Evolutionary conservation across 2,888 invertebrate genomes (phyloP).

Genomic region (Papilio gigon): DNA sequence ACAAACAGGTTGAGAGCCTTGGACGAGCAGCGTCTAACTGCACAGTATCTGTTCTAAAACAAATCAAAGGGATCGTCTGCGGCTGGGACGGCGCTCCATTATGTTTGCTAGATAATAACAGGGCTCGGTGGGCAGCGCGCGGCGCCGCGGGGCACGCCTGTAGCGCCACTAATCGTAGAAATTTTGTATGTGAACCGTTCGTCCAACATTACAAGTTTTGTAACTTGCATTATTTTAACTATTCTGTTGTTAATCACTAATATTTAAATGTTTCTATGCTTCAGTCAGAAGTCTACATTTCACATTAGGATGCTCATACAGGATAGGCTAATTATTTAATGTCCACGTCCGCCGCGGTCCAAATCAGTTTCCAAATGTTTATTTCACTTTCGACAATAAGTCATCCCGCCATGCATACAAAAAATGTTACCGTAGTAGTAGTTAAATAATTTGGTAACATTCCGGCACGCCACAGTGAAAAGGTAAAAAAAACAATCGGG

Average conservation of each 20-base stretch:
- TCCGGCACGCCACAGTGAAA: neutral
- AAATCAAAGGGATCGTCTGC: constrained; percentile 26
- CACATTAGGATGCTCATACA: too few relatives aligned
- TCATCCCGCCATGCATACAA: neutral
- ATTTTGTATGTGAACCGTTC: constrained; percentile 24
- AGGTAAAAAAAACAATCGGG: neutral
- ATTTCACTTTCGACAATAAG: neutral
- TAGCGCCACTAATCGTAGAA: neutral
- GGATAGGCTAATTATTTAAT: too few relatives aligned
- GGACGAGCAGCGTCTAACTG: neutral
- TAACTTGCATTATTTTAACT: constrained; percentile 2
- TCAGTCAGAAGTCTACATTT: too few relatives aligned
- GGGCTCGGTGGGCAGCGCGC: constrained; percentile 9
- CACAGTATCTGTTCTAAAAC: constrained; percentile 19
- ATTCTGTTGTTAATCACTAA: too few relatives aligned
- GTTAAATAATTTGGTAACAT: constrained; percentile 16
- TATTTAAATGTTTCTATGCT: too few relatives aligned
- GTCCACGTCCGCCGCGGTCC: too few relatives aligned
- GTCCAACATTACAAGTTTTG: neutral
- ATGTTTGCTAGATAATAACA: constrained; percentile 35
- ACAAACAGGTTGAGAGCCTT: constrained; percentile 10
- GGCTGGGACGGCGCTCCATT: constrained; percentile 11
- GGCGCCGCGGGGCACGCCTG: constrained; percentile 35
- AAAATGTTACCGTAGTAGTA: neutral
- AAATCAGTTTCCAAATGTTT: neutral